Evolutionary conservation across 2,113 vertebrate genomes (phyloP).

Genomic region (Brachypodius melanocephalos): DNA sequence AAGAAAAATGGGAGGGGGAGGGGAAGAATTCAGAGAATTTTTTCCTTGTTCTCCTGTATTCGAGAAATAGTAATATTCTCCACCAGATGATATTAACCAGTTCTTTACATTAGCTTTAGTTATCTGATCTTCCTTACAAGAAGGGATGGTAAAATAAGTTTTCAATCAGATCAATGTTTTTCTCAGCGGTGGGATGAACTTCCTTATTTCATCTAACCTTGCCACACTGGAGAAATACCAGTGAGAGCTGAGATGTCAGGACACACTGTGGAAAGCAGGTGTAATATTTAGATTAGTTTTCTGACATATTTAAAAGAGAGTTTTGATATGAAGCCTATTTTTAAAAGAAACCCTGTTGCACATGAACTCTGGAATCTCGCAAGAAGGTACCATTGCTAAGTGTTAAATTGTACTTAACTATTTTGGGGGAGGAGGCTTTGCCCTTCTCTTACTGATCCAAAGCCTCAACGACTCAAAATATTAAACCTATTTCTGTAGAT

Average conservation of each 20-base stretch:
- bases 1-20: not conserved
- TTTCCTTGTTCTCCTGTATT: not conserved
- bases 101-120: not conserved
- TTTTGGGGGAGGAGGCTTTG: not conserved
- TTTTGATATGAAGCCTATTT: not conserved
- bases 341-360: not conserved
- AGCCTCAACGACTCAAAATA: not conserved
- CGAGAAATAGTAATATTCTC: not conserved
- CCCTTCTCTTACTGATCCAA: not conserved
- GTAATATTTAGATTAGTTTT: not conserved
- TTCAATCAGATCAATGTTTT: not conserved
- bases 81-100: not conserved
- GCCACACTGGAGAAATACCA: not conserved
- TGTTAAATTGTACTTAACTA: not conserved
- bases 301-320: not conserved
- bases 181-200: not conserved
- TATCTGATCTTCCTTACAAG: not conserved
- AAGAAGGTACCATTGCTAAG: not conserved
- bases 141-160: not conserved
- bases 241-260: not conserved
- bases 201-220: not conserved
- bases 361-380: rapidly evolving
- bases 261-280: not conserved
- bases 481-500: not conserved
- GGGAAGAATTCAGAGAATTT: not conserved